Evolutionary conservation across 2,113 vertebrate species (phyloP), one percentile per base, ranked within the genome.

Genomic region (Hipposideros armiger): DNA sequence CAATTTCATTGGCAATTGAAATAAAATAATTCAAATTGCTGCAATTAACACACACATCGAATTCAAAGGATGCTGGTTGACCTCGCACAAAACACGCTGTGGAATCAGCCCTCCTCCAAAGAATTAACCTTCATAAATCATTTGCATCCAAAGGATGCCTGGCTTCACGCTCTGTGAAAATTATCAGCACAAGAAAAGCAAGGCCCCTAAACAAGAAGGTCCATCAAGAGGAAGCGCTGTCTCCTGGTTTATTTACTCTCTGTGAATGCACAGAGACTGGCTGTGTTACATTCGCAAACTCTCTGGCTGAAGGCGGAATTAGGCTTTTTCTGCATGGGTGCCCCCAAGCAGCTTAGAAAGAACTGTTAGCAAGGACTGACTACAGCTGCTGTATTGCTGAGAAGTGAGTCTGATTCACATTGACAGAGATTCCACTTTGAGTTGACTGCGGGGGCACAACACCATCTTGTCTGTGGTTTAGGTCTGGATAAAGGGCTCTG

Each of bases 11-110:
- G 95, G 93, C 89, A 97, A 97, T 98, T 98, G 97, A 96, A 98
- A 98, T 95, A 97, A 97, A 97, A 97, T 97, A 97, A 97, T 96
- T 97, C 93, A 96, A 96, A 97, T 97, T 93, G 95, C 95, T 96
- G 92, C 97, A 97, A 97, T 98, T 97, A 97, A 95, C 96, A 94
- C 91, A 96, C 52, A 87, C 93, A 76, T 6, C 94, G 96, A 97
- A 95, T 87, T 95, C 93, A 96, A 97, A 96, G 86, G 74, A 72
- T 64, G 36, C 73, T 42, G 74, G 78, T 47, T 93, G 73, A 97
- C 95, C 94, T 95, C 56, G 0, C 90, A 94, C 76, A 96, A 91
- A 97, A 95, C 74, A 54, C 47, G 84, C 73, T 3, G 47, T 80
- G 45, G 89, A 95, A 81, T 90, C 64, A 96, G 78, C 62, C 93